Evolutionary conservation across 2,888 invertebrate genomes (phyloP), one percentile per base, ranked within the genome.

Genomic region (Pristionchus entomophagus): DNA sequence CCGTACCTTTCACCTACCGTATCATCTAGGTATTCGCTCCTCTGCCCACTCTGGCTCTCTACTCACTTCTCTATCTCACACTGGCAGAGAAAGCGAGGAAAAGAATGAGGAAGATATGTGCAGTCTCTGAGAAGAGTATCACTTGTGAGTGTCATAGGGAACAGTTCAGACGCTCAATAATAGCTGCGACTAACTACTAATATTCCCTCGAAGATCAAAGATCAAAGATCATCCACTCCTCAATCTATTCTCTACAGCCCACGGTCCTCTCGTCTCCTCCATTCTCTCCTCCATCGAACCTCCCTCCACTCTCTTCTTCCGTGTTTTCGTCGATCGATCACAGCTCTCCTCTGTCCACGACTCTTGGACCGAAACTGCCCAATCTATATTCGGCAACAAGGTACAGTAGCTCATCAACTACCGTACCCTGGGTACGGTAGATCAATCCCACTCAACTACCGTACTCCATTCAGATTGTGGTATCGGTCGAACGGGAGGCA

Each of bases 11-110:
- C n/a, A n/a, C n/a, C n/a, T n/a, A n/a, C n/a, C n/a, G n/a, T n/a
- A n/a, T n/a, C n/a, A n/a, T n/a, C n/a, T n/a, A 82, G 82, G 41
- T 59, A n/a, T 82, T 82, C 59, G 82, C 59, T 59, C 83, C 83
- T 22, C 29, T 84, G 29, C 35, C 83, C 3, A 84, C 83, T 19
- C 83, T 84, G 65, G 12, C 38, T 12, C n/a, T 84, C 65, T 84
- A 84, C 65, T 84, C 65, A 10, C 49, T 84, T 17, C 65, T 84
- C 29, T 84, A 65, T 65, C 65, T 84, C 32, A 84, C 65, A 22
- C 49, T 84, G 62, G 83, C 41, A 14, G 65, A 84, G 29, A 65
- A 62, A 38, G 35, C 83, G 45, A n/a, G 65, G 6, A 84, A 84
- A 65, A 41, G 53, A 26, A 84, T 84, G 83, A 35, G 82, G 26